Percentiles rank a stretch among this genome's conserved stretches.
These are phyloP conservation scores for Cricetomys ansorgei DNA, from an alignment of 2,113 vertebrate genomes.

Conservation along the genomic window DNA sequence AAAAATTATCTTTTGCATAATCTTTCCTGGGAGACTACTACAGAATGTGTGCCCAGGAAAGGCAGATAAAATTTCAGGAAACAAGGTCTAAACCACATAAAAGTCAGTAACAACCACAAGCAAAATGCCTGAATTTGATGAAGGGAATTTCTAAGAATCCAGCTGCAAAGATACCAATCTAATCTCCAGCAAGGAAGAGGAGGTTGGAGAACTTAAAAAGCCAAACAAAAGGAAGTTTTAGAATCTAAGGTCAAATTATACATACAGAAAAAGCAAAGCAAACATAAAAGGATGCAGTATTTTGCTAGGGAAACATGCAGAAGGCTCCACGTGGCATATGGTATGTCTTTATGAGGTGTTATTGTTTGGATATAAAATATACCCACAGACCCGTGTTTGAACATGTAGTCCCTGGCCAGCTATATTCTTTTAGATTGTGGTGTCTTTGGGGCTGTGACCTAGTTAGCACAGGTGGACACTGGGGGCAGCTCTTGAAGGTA, in stretches of 20 bases:
- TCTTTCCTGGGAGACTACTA: constrained; percentile 22
- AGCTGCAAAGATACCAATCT: not conserved
- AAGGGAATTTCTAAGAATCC: constrained; percentile 30
- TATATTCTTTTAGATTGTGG: not conserved
- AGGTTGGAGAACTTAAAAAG: not conserved
- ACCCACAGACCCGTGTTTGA: not conserved
- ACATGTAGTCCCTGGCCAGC: not conserved
- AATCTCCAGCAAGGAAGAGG: not conserved
- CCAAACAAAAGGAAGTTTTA: not conserved
- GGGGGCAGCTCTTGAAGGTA: not conserved
- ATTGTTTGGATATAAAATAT: not conserved
- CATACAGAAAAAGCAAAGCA: not conserved
- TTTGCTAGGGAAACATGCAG: not conserved
- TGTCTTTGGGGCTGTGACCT: not conserved
- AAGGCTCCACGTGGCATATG: not conserved
- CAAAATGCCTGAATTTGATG: not conserved
- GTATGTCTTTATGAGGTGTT: not conserved
- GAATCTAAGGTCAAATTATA: not conserved
- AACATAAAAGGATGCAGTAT: not conserved
- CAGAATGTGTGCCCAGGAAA: constrained; percentile 5
- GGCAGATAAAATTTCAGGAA: constrained; percentile 9
- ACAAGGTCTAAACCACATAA: constrained; percentile 13
- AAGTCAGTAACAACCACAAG: not conserved
- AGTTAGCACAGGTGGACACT: not conserved
- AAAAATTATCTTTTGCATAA: not conserved